Evolutionary conservation across 2,797 vertebrate genomes (phyloP).

Genomic region (Mycteria americana): DNA sequence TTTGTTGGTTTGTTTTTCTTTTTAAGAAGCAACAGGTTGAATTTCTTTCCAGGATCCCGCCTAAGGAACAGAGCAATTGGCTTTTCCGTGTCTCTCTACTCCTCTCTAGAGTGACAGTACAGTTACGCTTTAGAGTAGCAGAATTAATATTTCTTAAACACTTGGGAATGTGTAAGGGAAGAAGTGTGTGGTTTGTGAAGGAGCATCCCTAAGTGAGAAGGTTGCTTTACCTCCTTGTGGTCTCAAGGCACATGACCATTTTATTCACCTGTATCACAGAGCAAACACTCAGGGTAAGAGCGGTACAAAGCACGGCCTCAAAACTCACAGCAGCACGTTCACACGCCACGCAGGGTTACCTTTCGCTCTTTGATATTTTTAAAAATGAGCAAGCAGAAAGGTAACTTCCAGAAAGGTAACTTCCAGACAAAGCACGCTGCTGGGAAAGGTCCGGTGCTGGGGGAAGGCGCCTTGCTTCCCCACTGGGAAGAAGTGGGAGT

Average conservation of each 20-base stretch:
- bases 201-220: not conserved
- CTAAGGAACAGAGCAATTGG: not conserved
- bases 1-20: not conserved
- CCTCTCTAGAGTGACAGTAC: not conserved
- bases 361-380: not conserved
- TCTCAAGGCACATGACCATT: not conserved
- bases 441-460: not conserved
- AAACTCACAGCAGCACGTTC: not conserved
- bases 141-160: not conserved
- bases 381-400: not conserved
- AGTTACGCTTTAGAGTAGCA: not conserved
- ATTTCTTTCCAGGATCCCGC: not conserved
- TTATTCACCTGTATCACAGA: not conserved
- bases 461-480: not conserved
- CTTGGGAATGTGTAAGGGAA: not conserved
- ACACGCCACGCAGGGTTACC: rapidly evolving
- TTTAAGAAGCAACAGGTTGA: not conserved
- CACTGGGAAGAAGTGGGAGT: not conserved
- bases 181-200: not conserved
- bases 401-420: not conserved
- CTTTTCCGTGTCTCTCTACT: not conserved
- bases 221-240: not conserved
- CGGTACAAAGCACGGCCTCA: not conserved
- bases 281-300: not conserved
- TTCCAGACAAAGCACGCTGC: not conserved